phyloP scores from a whole-genome alignment of 2,113 vertebrate genomes.

The Pelodiscus sinensis region DNA sequence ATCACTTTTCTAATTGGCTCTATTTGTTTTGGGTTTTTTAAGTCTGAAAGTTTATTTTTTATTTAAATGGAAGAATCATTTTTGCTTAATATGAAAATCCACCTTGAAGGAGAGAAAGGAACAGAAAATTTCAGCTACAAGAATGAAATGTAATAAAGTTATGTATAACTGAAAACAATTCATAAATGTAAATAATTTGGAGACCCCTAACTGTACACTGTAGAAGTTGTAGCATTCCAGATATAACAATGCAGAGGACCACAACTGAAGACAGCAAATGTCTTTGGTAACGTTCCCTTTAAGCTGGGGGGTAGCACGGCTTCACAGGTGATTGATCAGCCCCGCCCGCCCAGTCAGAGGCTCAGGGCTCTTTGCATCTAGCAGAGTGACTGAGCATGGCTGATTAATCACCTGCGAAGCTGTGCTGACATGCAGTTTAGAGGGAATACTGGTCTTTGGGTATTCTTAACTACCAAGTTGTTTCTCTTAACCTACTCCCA shows the following conservation, averaged over 20 bases:
- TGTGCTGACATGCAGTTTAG: no score
- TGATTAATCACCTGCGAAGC: no score
- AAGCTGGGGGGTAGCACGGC: no score
- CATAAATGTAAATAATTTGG: not conserved
- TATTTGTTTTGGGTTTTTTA: not conserved
- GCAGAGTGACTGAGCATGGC: no score
- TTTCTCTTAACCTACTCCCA: rapidly evolving
- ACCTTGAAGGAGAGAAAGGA: not conserved
- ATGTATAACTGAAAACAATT: not conserved
- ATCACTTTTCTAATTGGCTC: not conserved
- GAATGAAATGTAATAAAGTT: not conserved
- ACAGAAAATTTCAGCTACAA: not conserved
- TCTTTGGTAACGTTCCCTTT: no score
- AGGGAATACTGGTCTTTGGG: no score
- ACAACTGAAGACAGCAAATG: not conserved
- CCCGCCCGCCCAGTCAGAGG: no score
- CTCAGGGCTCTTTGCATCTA: no score
- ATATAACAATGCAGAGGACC: not conserved
- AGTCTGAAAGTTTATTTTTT: not conserved
- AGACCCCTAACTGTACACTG: rapidly evolving
- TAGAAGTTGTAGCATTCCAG: not conserved
- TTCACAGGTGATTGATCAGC: no score
- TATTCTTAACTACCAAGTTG: no score
- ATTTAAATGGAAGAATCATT: not conserved
- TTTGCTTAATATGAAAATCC: not conserved